Percentiles rank a stretch among this genome's conserved stretches.
These are phyloP conservation scores for Tetheella fluctuosa DNA, from an alignment of 2,888 invertebrate genomes.

Conservation along the genomic window DNA sequence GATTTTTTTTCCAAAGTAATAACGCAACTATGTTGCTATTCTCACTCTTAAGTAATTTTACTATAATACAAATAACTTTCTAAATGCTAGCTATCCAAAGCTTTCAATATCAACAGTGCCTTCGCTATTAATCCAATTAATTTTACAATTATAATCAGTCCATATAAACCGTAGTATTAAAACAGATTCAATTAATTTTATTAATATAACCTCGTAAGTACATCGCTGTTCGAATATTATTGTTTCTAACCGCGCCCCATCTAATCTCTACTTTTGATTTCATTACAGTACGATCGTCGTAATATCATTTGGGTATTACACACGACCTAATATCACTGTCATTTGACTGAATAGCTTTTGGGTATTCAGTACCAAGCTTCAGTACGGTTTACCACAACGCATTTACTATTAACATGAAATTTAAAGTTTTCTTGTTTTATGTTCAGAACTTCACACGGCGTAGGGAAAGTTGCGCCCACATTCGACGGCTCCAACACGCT, in stretches of 20 bases:
- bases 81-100: too few species aligned
- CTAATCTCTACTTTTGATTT: not conserved
- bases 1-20: too few species aligned
- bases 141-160: too few species aligned
- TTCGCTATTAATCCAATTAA: too few species aligned
- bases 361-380: not conserved
- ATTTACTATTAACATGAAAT: constrained; percentile 23
- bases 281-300: constrained; percentile 1
- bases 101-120: too few species aligned
- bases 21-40: too few species aligned
- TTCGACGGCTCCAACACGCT: not conserved
- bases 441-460: constrained; percentile 14
- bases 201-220: too few species aligned
- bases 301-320: not conserved
- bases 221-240: not conserved
- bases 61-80: too few species aligned
- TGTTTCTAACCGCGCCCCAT: not conserved
- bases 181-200: too few species aligned
- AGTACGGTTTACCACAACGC: constrained; percentile 10
- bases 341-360: not conserved
- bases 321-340: not conserved
- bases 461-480: not conserved
- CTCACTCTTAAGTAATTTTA: too few species aligned
- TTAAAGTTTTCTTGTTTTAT: constrained; percentile 32
- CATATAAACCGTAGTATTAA: too few species aligned